These are phyloP conservation scores for Diplosoma virens DNA, from an alignment of 23 tunicate genomes.

Conservation along the genomic window DNA sequence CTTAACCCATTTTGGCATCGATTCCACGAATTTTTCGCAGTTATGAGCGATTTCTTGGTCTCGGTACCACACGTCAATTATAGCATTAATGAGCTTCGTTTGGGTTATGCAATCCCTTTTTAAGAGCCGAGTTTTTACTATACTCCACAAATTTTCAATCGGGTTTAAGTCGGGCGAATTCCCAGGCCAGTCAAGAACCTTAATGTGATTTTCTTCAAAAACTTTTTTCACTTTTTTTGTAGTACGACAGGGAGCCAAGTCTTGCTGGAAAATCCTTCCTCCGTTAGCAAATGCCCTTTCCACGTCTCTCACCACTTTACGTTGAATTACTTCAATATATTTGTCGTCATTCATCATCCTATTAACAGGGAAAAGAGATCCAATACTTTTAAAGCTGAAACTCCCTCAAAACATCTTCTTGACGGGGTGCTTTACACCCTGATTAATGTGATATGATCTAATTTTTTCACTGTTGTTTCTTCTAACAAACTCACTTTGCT, in stretches of 20 bases:
- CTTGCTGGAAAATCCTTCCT: conserved; percentile 20
- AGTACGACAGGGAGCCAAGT: conserved; percentile 15
- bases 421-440: too few species aligned
- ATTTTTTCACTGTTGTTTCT: too few species aligned
- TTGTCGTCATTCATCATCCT: conserved; percentile 31
- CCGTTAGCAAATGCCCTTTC: conserved; percentile 11
- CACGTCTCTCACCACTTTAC: conserved; percentile 13
- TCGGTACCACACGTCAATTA: neutral
- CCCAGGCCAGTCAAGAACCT: neutral
- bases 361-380: neutral
- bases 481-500: too few species aligned
- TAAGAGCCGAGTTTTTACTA: neutral
- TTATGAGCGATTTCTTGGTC: neutral
- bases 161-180: conserved; percentile 25
- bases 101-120: neutral
- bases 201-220: neutral
- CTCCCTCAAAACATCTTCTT: too few species aligned
- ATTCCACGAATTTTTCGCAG: conserved; percentile 1
- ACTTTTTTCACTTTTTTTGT: conserved; percentile 7
- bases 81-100: conserved; percentile 12
- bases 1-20: conserved; percentile 20
- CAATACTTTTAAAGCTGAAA: too few species aligned
- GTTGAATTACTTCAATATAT: conserved; percentile 6
- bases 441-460: too few species aligned
- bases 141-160: conserved; percentile 8